A percentile compares a stretch with the other conserved stretches of the same genome.
phyloP scores from a whole-genome alignment of 2,888 invertebrate genomes.

The Heliconius erato region DNA sequence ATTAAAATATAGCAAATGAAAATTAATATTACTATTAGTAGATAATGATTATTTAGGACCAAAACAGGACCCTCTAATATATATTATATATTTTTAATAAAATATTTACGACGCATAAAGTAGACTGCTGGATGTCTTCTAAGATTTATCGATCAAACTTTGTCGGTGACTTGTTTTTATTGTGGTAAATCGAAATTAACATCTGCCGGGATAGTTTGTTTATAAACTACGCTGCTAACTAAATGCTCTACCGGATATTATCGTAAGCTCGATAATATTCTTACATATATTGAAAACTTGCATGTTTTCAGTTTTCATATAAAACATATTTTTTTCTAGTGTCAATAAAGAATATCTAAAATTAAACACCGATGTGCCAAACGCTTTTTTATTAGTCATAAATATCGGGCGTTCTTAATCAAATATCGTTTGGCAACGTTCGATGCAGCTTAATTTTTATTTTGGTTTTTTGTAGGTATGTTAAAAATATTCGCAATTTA shows the following conservation, averaged over 20 bases:
- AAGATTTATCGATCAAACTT: conserved; percentile 51
- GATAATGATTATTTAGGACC: not conserved
- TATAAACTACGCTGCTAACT: conserved; percentile 69
- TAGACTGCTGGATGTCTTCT: conserved; percentile 36
- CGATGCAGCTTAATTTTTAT: conserved; percentile 56
- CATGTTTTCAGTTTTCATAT: conserved; percentile 61
- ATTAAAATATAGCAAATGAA: not conserved
- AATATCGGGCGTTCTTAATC: conserved; percentile 77
- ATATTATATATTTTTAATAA: conserved; percentile 46
- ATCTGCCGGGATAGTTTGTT: conserved; percentile 74
- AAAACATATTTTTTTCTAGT: conserved; percentile 59
- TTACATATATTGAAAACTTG: conserved; percentile 51
- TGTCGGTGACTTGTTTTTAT: conserved; percentile 57
- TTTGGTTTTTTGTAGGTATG: not conserved
- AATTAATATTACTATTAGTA: not conserved
- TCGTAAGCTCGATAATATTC: conserved; percentile 58
- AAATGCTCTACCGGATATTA: conserved; percentile 77
- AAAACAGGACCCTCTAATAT: not conserved
- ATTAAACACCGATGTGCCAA: conserved; percentile 63
- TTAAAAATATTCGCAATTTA: not conserved
- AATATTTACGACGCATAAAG: conserved; percentile 20
- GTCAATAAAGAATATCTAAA: conserved; percentile 62
- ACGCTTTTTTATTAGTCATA: conserved; percentile 77
- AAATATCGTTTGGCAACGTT: conserved; percentile 60
- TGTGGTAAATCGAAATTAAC: conserved; percentile 66